Evolutionary conservation across 1,140 invertebrate genomes (phyloP), one percentile per base, ranked within the genome.

Genomic region (Lordiphosa mommai): DNA sequence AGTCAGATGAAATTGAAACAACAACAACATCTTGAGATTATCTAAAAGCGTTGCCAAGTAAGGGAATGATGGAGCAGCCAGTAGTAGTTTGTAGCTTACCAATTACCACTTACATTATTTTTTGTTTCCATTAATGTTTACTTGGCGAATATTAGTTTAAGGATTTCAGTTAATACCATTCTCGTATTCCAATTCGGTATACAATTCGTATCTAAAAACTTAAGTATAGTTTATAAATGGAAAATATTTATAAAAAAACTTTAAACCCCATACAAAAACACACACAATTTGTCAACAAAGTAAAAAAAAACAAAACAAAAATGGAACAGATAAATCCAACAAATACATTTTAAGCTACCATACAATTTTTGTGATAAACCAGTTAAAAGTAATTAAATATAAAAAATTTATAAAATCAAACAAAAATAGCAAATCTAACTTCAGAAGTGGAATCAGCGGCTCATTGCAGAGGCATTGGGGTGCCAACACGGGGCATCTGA

Each of bases 111-210:
- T 59, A 41, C 38, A 55, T 50, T 49, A 36, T 65, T 32, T 40
- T 44, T 58, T 59, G 48, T 53, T 71, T 56, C 41, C 30, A 32
- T 47, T 30, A 29, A 53, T 44, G 51, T 51, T 57, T 72, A 64
- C 79, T 80, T 80, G 66, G 76, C 74, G 74, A 80, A 80, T 80
- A 80, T 80, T 76, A 82, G 46, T 59, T 59, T 82, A 82, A 74
- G 66, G 48, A 34, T 55, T 57, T 41, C 63, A 13, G 34, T 52
- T 43, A 23, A 41, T 43, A 59, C 41, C 12, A n/a, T 46, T 14
- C 43, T 69, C 64, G 51, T 79, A 79, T 80, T 79, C 46, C 23
- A 34, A 13, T n/a, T 33, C 51, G 40, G 47, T 52, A 65, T 71
- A 44, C 44, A 14, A 29, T 46, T 61, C 34, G 53, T 70, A 56